phyloP scores from a whole-genome alignment of 1,140 invertebrate genomes.

The Conus ventricosus region DNA sequence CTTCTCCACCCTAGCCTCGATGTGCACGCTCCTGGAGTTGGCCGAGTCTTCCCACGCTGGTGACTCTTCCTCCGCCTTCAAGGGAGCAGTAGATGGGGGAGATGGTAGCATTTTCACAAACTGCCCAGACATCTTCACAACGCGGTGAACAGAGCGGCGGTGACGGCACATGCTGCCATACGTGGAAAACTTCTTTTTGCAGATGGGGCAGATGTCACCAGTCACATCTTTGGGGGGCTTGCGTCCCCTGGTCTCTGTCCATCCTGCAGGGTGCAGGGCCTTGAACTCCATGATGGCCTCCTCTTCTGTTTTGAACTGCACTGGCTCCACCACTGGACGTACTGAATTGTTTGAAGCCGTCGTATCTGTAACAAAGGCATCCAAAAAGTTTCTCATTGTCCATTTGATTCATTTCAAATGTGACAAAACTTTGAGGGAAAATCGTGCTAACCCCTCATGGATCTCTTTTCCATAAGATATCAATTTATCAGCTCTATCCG shows the following conservation, averaged over 20 bases:
- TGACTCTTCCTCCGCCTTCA: not conserved
- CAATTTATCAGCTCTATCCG: too few species aligned
- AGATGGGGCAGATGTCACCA: slow-evolving; percentile 46
- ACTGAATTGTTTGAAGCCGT: not conserved
- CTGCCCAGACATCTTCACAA: slow-evolving; percentile 16
- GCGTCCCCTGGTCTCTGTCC: slow-evolving; percentile 35
- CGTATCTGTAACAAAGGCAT: not conserved
- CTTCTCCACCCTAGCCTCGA: slow-evolving; percentile 21
- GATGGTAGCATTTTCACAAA: not conserved
- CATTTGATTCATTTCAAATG: too few species aligned
- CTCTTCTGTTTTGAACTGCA: not conserved
- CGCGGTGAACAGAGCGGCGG: slow-evolving; percentile 52
- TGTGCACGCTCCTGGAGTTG: not conserved
- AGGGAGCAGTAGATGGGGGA: not conserved
- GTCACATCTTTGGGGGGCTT: slow-evolving; percentile 43
- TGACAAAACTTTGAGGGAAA: too few species aligned
- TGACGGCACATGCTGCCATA: slow-evolving; percentile 60
- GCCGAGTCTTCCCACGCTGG: not conserved
- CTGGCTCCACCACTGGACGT: not conserved
- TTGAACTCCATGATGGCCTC: slow-evolving; percentile 5
- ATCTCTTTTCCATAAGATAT: too few species aligned
- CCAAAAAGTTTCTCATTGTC: too few species aligned
- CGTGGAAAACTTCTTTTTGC: slow-evolving; percentile 57
- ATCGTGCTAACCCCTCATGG: too few species aligned
- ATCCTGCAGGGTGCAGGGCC: slow-evolving; percentile 2